Evolutionary conservation across 2,888 invertebrate species (phyloP).

Genomic region (Leptopilina myrica): DNA sequence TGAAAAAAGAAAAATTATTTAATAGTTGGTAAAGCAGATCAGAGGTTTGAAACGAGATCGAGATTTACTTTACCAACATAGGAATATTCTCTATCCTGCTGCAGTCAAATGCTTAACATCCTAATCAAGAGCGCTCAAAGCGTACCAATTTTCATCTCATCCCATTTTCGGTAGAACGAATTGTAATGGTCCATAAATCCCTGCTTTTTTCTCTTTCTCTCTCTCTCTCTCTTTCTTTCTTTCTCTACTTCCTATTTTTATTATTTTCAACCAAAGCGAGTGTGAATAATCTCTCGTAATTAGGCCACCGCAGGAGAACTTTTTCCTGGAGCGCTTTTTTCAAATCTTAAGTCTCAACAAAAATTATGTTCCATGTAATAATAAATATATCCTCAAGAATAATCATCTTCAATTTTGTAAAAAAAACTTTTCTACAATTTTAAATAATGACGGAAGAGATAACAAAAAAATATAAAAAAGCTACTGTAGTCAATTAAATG

Average conservation of each 20-base stretch:
- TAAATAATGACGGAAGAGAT: background rate
- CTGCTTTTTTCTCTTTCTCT: constrained; percentile 51
- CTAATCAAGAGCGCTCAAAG: constrained; percentile 39
- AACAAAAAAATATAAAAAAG: too few relatives aligned
- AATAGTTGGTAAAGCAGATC: background rate
- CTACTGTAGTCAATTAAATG: too few relatives aligned
- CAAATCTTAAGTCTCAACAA: constrained; percentile 44
- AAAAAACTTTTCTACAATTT: background rate
- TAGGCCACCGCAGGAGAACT: constrained; percentile 65
- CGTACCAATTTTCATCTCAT: constrained; percentile 12
- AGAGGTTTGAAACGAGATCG: background rate
- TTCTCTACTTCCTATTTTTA: constrained; percentile 55
- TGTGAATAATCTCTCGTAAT: constrained; percentile 70
- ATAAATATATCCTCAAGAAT: constrained; percentile 45
- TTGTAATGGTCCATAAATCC: constrained; percentile 68
- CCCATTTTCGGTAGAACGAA: constrained; percentile 62
- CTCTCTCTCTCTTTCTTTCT: too few relatives aligned
- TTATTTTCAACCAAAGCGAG: constrained; percentile 63
- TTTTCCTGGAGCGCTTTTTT: constrained; percentile 56
- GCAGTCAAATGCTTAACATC: constrained; percentile 12
- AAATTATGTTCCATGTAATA: constrained; percentile 49
- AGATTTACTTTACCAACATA: constrained; percentile 9
- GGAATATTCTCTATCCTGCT: constrained; percentile 1
- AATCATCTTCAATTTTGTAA: constrained; percentile 33
- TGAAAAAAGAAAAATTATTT: too few relatives aligned